Base-by-base conservation (phyloP, 2,797 vertebrate genomes). In the Toxotes lorentzi region DNA sequence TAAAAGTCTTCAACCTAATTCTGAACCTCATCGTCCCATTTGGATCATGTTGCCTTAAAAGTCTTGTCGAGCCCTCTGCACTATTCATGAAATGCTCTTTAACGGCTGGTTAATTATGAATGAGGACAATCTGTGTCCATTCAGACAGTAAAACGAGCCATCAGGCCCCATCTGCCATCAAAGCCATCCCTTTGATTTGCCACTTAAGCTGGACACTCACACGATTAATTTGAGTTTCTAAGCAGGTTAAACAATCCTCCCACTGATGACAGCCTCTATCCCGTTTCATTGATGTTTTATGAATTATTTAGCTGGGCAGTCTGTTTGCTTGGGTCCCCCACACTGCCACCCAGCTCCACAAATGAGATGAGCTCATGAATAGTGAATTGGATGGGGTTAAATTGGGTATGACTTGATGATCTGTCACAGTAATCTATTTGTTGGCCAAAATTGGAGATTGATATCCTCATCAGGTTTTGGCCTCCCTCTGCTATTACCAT, bases 51-150 rank as follows among this genome's bases (percentile, higher is more conserved):
- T 53, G 56, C 81, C 71, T 50, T 67, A 70, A 89, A 83, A 75
- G 67, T 86, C 75, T 74, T 14, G 54, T 56, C 19, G 43, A 80
- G 76, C 80, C 76, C 64, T 76, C 78, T 94, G 82, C 86, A 92
- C 90, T 86, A 93, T 93, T 91, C 84, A 93, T 87, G 88, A 84
- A 70, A 76, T 58, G 75, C 85, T 88, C 89, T 93, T 93, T 92
- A 94, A 92, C 84, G 82, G 86, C 64, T 93, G 68, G 86, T 96
- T 95, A 96, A 96, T 97, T 96, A 96, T 97, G 94, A 95, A 96
- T 96, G 93, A 88, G 88, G 90, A 93, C 91, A 94, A 92, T 96
- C 95, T 95, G 94, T 90, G 94, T 94, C 93, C 93, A 90, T 90
- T 94, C 94, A 93, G 92, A 95, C 93, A 88, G 94, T 91, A 91